phyloP scores from a whole-genome alignment of 2,888 invertebrate species.

The Ferrisia virgata region DNA sequence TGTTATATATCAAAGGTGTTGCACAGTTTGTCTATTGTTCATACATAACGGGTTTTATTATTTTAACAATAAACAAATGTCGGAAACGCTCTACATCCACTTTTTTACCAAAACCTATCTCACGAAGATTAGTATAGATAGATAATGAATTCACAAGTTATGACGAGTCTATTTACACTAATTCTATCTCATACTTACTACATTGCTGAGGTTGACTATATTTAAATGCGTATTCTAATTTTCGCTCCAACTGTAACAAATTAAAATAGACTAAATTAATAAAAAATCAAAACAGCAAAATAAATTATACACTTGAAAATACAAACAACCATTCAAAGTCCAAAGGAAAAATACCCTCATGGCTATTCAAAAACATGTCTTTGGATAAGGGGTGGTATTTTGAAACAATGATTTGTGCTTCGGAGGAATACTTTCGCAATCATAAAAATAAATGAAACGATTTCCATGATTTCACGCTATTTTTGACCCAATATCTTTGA shows the following conservation, averaged over 20 bases:
- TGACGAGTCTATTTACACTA: neutral
- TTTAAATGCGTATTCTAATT: conserved; percentile 5
- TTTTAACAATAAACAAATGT: neutral
- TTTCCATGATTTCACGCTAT: no score
- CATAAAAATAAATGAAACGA: no score
- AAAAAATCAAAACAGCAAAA: neutral
- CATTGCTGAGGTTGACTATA: conserved; percentile 42
- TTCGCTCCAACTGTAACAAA: conserved; percentile 1
- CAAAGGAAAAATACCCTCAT: neutral
- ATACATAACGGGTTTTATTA: neutral
- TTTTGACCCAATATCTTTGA: no score
- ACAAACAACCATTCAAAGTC: neutral
- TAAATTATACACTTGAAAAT: neutral
- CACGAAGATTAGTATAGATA: neutral
- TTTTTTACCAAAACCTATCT: neutral
- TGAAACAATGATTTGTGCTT: neutral
- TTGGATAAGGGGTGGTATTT: neutral
- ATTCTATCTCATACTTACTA: conserved; percentile 3
- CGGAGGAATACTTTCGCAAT: neutral
- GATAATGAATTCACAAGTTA: neutral
- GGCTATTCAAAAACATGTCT: neutral
- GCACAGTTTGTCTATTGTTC: neutral
- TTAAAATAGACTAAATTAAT: neutral
- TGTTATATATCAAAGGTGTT: neutral
- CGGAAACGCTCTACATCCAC: neutral